These are phyloP conservation scores for Toxonevra muliebris DNA, from an alignment of 2,888 invertebrate species.

Conservation along the genomic window DNA sequence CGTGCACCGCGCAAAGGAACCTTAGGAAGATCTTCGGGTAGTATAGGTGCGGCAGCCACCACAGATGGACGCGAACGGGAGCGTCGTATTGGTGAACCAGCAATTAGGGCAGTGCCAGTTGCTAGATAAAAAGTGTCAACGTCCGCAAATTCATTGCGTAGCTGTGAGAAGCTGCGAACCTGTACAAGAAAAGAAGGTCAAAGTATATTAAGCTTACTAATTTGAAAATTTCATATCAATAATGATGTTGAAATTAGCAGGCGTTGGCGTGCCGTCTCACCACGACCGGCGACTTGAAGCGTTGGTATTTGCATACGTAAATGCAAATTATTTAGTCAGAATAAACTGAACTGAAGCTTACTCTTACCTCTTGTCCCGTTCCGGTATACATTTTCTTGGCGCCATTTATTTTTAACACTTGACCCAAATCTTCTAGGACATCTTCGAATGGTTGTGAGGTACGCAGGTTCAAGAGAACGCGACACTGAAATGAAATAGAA, in stretches of 20 bases:
- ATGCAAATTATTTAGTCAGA: no score
- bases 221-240: no score
- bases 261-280: no score
- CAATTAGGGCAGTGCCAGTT: slow-evolving; percentile 62
- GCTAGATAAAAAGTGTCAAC: slow-evolving; percentile 88
- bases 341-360: no score
- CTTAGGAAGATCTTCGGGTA: slow-evolving; percentile 62
- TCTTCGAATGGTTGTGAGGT: slow-evolving; percentile 95
- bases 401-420: slow-evolving; percentile 90
- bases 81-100: slow-evolving; percentile 72
- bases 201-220: no score
- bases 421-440: slow-evolving; percentile 90
- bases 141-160: slow-evolving; percentile 91
- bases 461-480: slow-evolving; percentile 88
- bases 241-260: no score
- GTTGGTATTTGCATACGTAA: no score
- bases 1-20: slow-evolving; percentile 66
- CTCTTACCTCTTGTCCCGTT: slow-evolving; percentile 86
- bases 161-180: slow-evolving; percentile 93
- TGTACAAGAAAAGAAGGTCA: slow-evolving; percentile 55
- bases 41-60: slow-evolving; percentile 66
- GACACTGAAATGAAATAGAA: slow-evolving; percentile 71
- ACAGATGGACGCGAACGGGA: slow-evolving; percentile 72
- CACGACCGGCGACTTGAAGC: no score
- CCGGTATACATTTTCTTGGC: slow-evolving; percentile 93